A percentile compares a stretch with the other conserved stretches of the same genome.
Evolutionary conservation across 2,888 invertebrate genomes (phyloP).

Genomic region (Caenorhabditis japonica): DNA sequence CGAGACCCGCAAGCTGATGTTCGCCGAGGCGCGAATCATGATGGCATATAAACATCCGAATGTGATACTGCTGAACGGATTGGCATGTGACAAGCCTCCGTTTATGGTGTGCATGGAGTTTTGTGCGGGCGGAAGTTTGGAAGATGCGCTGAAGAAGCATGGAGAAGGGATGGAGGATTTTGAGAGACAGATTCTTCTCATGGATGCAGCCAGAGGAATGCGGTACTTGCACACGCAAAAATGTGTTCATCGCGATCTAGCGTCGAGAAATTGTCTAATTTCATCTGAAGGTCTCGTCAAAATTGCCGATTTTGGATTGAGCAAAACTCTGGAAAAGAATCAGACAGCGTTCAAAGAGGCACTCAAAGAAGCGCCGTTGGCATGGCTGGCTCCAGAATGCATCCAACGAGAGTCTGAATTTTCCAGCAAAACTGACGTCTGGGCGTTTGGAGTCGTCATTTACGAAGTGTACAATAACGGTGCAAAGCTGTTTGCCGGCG

Average conservation of each 20-base stretch:
- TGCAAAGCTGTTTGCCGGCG: conserved; percentile 54
- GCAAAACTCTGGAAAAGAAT: conserved; percentile 35
- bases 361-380: conserved; percentile 48
- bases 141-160: conserved; percentile 51
- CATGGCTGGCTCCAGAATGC: conserved; percentile 65
- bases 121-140: conserved; percentile 80
- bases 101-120: conserved; percentile 99
- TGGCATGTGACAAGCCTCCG: conserved; percentile 96
- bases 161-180: conserved; percentile 55
- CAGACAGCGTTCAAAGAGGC: conserved; percentile 45
- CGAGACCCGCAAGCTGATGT: conserved; percentile 59
- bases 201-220: conserved; percentile 84
- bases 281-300: conserved; percentile 67
- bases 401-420: conserved; percentile 58
- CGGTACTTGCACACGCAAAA: conserved; percentile 86
- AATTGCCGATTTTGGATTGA: conserved; percentile 77
- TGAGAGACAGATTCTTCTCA: conserved; percentile 34
- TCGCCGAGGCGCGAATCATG: conserved; percentile 68
- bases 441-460: conserved; percentile 67
- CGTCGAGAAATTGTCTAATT: conserved; percentile 86
- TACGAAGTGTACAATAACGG: conserved; percentile 62
- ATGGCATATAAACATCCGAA: conserved; percentile 60
- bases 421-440: conserved; percentile 64
- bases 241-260: conserved; percentile 88
- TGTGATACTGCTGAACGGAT: conserved; percentile 86